Base-by-base conservation (phyloP, 2,888 invertebrate genomes). In the Sminthurinus aureus region DNA sequence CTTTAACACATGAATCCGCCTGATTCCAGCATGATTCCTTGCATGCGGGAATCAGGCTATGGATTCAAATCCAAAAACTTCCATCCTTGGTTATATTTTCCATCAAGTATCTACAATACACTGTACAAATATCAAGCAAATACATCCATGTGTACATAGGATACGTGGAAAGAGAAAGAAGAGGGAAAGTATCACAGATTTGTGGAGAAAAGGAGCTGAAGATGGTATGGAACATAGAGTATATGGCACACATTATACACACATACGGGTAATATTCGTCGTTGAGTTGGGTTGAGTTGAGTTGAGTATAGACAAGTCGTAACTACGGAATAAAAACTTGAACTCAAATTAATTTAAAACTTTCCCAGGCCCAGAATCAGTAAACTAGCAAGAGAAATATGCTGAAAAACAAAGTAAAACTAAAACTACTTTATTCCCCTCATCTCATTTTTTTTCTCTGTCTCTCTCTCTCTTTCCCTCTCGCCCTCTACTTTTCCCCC, bases 301-400 rank as follows among this genome's bases (percentile, higher is more conserved):
- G 38, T 38, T 38, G 38, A 38, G 38, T 38, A 38, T 38, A 38
- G 38, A 38, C 38, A 38, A 75, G 77, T 64, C 20, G 77, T 77
- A 64, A 77, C 77, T 77, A 77, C 66, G 73, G 73, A 74, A 81
- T 85, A 87, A 86, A 87, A 85, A 84, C 84, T 86, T 86, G 81
- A 86, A 86, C 86, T 86, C 86, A 87, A 87, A 86, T 87, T 87
- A 87, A 87, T 87, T 87, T 86, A 87, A 86, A 87, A 87, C 86
- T 87, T 87, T 87, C 80, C 85, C 81, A 82, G 81, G 66, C 81
- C 81, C 67, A 58, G 79, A 85, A 81, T 83, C 79, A 83, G 85
- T 85, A 77, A 85, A 83, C 83, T 83, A 83, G 75, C 79, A 78
- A 79, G 85, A 85, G 85, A 83, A 83, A 85, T 85, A 85, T 85